phyloP scores from a whole-genome alignment of 2,888 invertebrate species.

The Unio delphinus region DNA sequence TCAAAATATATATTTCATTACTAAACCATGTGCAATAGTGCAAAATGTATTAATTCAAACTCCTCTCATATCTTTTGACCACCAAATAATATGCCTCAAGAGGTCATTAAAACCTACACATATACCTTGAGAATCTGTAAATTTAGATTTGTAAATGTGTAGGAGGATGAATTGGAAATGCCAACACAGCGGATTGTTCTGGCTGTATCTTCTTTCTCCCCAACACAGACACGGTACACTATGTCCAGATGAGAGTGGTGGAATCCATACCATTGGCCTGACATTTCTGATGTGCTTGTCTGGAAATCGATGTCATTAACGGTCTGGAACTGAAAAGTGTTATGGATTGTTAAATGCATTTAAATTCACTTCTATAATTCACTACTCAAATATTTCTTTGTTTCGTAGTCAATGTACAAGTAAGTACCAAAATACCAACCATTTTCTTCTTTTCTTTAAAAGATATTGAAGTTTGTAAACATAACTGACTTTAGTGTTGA shows the following conservation, averaged over 20 bases:
- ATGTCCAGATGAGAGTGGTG: conserved; percentile 33
- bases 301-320: conserved; percentile 38
- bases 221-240: conserved; percentile 33
- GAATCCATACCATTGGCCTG: conserved; percentile 45
- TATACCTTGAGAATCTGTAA: conserved; percentile 11
- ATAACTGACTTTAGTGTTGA: too few relatives aligned
- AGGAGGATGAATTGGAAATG: neutral
- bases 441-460: too few relatives aligned
- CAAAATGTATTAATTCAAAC: too few relatives aligned
- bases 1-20: too few relatives aligned
- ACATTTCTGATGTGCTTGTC: conserved; percentile 12
- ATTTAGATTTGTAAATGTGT: conserved; percentile 5
- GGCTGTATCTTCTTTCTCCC: conserved; percentile 4
- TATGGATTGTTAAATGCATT: neutral
- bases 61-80: too few relatives aligned
- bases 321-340: conserved; percentile 18
- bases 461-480: too few relatives aligned
- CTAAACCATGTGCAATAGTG: too few relatives aligned
- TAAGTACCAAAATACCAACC: too few relatives aligned
- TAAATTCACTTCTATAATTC: neutral
- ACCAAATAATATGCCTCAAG: too few relatives aligned
- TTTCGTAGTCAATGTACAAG: neutral
- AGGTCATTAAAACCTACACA: too few relatives aligned
- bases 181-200: neutral
- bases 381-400: neutral